Percentiles rank a stretch among this genome's conserved stretches.
These are phyloP conservation scores for Leucoraja erinaceus DNA, from an alignment of 2,113 vertebrate species.

Conservation along the genomic window DNA sequence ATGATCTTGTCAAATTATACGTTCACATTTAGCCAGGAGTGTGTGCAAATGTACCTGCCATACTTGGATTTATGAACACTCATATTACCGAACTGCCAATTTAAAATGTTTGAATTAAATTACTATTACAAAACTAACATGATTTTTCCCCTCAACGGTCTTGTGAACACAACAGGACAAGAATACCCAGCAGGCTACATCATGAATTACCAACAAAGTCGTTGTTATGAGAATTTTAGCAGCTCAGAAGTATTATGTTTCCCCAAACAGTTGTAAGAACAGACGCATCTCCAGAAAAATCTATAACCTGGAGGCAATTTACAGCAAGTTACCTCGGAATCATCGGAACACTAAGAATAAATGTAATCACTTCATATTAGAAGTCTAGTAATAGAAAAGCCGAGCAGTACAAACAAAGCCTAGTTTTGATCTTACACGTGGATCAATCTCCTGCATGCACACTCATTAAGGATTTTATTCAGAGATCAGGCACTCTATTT, in stretches of 20 bases:
- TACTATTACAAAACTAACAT: background rate
- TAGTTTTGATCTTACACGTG: background rate
- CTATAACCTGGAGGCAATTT: background rate
- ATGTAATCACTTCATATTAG: background rate
- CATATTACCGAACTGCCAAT: background rate
- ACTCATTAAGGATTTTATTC: background rate
- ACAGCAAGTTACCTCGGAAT: background rate
- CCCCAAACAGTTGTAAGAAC: background rate
- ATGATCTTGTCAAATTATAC: background rate
- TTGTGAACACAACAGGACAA: background rate
- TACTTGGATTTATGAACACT: background rate
- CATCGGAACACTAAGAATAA: background rate
- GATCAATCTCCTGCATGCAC: background rate
- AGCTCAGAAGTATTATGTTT: background rate
- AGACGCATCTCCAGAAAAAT: background rate
- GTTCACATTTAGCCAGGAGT: background rate
- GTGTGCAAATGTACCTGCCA: background rate
- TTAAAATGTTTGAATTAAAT: background rate
- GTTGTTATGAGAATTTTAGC: background rate
- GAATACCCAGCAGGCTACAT: background rate
- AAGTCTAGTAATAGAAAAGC: background rate
- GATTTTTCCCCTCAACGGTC: background rate
- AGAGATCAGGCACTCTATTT: background rate
- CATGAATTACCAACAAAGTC: background rate
- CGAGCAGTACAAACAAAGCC: too few relatives aligned